Evolutionary conservation across 2,888 invertebrate genomes (phyloP), one percentile per base, ranked within the genome.

Genomic region (Abrostola tripartita): DNA sequence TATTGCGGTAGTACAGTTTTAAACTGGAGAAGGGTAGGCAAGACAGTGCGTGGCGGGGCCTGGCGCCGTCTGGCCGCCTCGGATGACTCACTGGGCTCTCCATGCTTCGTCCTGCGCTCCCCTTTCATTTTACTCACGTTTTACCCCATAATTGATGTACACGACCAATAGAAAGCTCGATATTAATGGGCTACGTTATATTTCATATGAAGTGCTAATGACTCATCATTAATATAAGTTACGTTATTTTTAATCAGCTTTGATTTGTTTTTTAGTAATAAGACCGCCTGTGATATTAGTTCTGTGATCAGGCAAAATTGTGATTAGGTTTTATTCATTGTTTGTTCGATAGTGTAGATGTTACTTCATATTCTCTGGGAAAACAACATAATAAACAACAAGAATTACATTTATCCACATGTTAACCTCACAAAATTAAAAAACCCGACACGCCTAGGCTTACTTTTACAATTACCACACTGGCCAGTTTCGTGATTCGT

Each of bases 51-150:
- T 86, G 85, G 74, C 85, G 85, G 85, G 85, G 71, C 66, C 64
- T 80, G 91, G 93, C 93, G 93, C 93, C 93, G 93, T 92, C 93
- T 92, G 86, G 93, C 65, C 91, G 92, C 80, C 68, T 68, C 75
- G 76, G 81, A 83, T 94, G 94, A 94, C 85, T 94, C 94, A 94
- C 85, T 79, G 93, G 93, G 84, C 89, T 89, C 90, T 90, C 91
- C 93, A 71, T 53, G 68, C 76, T 71, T 54, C 70, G 69, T 77
- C 73, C 76, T 79, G 81, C 81, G 79, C 87, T 89, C 90, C 92
- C 92, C 91, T 90, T 90, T 84, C 87, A 85, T 85, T 85, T 81
- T 82, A 81, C 84, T 85, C 81, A 79, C 74, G 84, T 82, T 89
- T 87, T 89, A 91, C 92, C 90, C 90, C 88, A 88, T 91, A 90